Conservation (phyloP, 2,888 invertebrate genomes). For the Conistra vaccinii region DNA sequence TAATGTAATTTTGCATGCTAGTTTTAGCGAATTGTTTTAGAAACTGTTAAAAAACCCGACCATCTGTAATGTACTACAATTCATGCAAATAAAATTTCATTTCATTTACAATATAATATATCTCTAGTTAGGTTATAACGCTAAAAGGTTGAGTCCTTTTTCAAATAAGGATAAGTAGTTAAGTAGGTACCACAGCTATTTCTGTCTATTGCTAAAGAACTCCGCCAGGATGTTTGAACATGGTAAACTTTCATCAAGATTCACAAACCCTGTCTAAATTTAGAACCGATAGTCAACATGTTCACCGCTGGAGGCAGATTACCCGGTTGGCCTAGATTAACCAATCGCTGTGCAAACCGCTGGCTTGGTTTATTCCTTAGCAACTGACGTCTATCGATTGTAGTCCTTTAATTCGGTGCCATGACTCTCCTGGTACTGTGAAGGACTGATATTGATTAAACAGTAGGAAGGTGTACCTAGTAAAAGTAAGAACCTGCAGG, state of each 20-base stretch:
- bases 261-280: slow-evolving; percentile 3
- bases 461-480: neutral
- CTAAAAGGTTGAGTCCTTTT: neutral
- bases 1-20: no score
- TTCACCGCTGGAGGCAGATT: slow-evolving; percentile 4
- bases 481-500: no score
- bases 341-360: slow-evolving; percentile 10
- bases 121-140: no score
- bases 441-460: slow-evolving; percentile 51
- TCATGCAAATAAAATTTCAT: no score
- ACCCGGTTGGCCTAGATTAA: slow-evolving; percentile 31
- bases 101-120: no score
- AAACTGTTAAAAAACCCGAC: no score
- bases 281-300: slow-evolving; percentile 22
- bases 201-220: no score
- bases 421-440: slow-evolving; percentile 39
- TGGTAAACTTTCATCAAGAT: slow-evolving; percentile 17
- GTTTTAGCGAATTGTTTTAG: no score
- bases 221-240: neutral
- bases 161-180: neutral
- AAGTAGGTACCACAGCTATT: no score
- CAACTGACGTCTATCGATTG: slow-evolving; percentile 50
- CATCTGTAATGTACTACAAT: no score
- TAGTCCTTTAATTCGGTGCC: slow-evolving; percentile 48
- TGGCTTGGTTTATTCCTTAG: slow-evolving; percentile 36